Base-by-base conservation (phyloP, 1,140 invertebrate genomes). In the Trypoxylus dichotomus region DNA sequence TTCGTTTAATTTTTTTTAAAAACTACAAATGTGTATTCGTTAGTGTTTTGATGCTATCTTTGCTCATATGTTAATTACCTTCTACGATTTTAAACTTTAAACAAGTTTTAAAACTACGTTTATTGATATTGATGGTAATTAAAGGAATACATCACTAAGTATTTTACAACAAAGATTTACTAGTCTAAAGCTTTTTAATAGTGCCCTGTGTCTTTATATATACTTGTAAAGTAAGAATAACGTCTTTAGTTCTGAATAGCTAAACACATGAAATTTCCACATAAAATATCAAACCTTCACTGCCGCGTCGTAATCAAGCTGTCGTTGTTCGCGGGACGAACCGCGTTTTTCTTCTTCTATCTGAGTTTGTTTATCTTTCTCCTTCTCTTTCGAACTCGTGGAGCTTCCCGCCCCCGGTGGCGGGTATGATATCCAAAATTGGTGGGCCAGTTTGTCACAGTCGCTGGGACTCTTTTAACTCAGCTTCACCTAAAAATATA, bases 381-480 rank as follows among this genome's bases (percentile, higher is more conserved):
- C 83, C 72, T 83, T 84, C 13, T 83, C 83, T 77, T 85, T 86
- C 13, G 83, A 81, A 74, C 81, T 82, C 73, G 82, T 82, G 19
- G 85, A 85, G 79, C 89, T 88, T 83, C 89, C 89, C 87, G 88
- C 87, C 86, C 88, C 88, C 80, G 90, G 90, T 83, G 90, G 90
- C 87, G 91, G 90, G 86, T 91, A 92, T 74, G 90, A 91, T 84
- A 92, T 91, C 91, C 91, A 92, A 87, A 91, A 92, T 88, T 91
- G 91, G 86, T 92, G 90, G 87, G 90, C 90, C 90, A 92, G 84
- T 83, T 85, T 85, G 83, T 74, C 71, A 54, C 74, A 25, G 41
- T 41, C 11, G 11, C 72, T 24, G 60, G 60, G 24, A 68, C 60
- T 27, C 60, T 24, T 19, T 68, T 68, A 8, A 13, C 27, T 68